Evolutionary conservation across 2,888 invertebrate species (phyloP), one percentile per base, ranked within the genome.

Genomic region (Tipula confusa): DNA sequence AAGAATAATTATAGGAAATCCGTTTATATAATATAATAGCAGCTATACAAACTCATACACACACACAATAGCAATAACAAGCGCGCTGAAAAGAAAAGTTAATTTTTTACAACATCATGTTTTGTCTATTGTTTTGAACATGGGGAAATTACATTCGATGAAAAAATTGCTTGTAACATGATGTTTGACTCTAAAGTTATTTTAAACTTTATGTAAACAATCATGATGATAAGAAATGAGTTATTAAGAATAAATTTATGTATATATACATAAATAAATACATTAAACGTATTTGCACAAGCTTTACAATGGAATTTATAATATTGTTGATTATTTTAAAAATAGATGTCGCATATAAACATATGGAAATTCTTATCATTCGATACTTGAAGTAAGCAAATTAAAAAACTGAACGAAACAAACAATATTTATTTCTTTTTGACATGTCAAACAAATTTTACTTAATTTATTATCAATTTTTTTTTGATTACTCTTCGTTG

Each of bases 41-140:
- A n/a, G n/a, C n/a, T n/a, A n/a, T n/a, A n/a, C n/a, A n/a, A n/a
- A n/a, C n/a, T n/a, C n/a, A n/a, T n/a, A 48, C 38, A 38, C 0
- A 38, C 7, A 13, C 38, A 13, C 38, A 38, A 38, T 38, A 38
- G 7, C 43, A 43, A n/a, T 7, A 43, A 15, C 43, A 36, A 36
- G 64, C 64, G 64, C 64, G 64, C 64, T 24, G 64, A 64, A 64
- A 64, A 64, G 64, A 64, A 64, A 64, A 64, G 64, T 64, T 64
- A 64, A 64, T 64, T 64, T 64, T 64, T 24, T 64, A 64, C 64
- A 64, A 64, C 24, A 64, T 64, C 64, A 64, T 64, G 64, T 64
- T 64, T 64, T 24, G 64, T 24, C 64, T 64, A 64, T 64, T 64
- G 64, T 64, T 43, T 24, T 2, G 7, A 24, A 9, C 24, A 64